Base-by-base conservation (phyloP, 2,113 vertebrate species). In the Trogon melanurus region DNA sequence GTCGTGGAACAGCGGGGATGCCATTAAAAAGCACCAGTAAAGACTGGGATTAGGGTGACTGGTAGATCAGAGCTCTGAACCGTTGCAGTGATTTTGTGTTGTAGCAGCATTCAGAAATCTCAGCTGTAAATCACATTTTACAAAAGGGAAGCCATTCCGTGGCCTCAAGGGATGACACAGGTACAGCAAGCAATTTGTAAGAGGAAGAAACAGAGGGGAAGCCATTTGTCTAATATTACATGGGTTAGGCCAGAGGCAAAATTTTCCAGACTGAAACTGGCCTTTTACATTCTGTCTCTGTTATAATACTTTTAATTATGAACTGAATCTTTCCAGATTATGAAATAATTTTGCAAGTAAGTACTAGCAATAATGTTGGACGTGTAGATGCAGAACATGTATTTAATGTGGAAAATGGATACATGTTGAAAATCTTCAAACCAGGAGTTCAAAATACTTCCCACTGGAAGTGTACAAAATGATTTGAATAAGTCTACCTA, bases 41-140 rank as follows among this genome's bases (percentile, higher is more conserved):
- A 91, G 57, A 48, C 69, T n/a, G 54, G 70, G 83, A 93, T 94
- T 95, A 84, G 76, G 21, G 61, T 92, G 90, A 64, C 72, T 65
- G 83, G 76, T 91, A 78, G 82, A 92, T 69, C 70, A 81, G 83
- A 84, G 70, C 88, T 91, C 72, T 93, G 85, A 88, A 74, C 60
- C 11, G 0, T 88, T 78, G 38, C 57, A 36, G 44, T 93, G 81
- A 84, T 93, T 96, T 88, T 92, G 64, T 94, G 45, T 71, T 94
- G 86, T 60, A 75, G 83, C 73, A 86, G 76, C 73, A 75, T 92
- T 93, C 62, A 87, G 89, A 82, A 96, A 84, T 84, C 80, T 61
- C 66, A 89, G 72, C 93, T 93, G 95, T 95, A 96, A 94, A 94
- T 93, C 94, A 81, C 93, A 60, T 95, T 89, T 81, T 38, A 86